phyloP scores from a whole-genome alignment of 2,113 vertebrate genomes.

The Pachyramphus minor region DNA sequence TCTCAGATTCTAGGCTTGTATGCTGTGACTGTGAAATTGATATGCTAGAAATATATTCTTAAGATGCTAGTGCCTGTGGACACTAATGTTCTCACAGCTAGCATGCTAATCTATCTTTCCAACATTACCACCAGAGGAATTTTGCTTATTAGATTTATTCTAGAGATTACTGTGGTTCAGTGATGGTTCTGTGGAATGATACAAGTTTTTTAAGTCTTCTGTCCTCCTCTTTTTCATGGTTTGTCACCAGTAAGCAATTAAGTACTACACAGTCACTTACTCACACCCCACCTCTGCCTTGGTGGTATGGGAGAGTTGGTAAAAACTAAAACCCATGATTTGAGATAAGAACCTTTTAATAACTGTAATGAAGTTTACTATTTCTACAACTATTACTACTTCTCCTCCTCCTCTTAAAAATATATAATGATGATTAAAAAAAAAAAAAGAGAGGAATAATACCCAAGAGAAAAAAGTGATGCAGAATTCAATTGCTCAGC shows the following conservation, averaged over 20 bases:
- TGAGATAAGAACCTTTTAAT: neutral
- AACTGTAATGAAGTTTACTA: neutral
- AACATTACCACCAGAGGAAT: neutral
- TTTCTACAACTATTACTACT: neutral
- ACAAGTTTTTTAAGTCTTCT: neutral
- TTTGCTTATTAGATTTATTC: neutral
- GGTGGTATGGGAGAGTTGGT: rapidly evolving
- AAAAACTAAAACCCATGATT: neutral
- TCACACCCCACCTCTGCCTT: no score
- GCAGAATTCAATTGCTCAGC: neutral
- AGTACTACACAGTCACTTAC: neutral
- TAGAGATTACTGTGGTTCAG: neutral
- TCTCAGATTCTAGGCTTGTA: neutral
- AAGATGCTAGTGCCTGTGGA: neutral
- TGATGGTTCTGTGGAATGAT: neutral
- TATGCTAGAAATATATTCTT: neutral
- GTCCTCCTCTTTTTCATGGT: neutral
- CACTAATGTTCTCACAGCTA: neutral
- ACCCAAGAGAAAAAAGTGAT: neutral
- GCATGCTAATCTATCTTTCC: neutral
- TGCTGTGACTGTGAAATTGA: neutral
- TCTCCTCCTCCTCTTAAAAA: no score
- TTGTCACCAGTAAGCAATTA: neutral
- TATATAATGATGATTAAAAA: neutral
- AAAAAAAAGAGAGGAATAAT: neutral